These are phyloP conservation scores for Etheostoma spectabile DNA, from an alignment of 2,113 vertebrate genomes.

Conservation along the genomic window DNA sequence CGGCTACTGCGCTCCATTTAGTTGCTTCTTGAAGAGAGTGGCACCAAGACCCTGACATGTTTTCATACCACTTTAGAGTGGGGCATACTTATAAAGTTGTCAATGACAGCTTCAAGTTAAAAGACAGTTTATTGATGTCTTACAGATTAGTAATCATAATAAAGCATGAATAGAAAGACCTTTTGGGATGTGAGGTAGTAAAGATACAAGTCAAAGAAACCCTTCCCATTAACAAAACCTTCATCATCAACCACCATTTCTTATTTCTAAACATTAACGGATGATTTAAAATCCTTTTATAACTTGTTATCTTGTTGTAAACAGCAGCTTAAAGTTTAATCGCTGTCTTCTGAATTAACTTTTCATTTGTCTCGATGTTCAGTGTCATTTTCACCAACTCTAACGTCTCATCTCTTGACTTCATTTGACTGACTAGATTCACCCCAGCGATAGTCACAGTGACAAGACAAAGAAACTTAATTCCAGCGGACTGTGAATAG, in stretches of 20 bases:
- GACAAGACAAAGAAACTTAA: constrained; percentile 43
- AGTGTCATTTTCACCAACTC: neutral
- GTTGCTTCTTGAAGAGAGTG: constrained; percentile 11
- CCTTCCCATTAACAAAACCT: constrained; percentile 1
- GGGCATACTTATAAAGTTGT: neutral
- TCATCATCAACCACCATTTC: no score
- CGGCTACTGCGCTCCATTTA: constrained; percentile 15
- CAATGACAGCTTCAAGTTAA: neutral
- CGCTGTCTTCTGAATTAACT: neutral
- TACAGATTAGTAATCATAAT: neutral
- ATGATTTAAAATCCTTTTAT: neutral
- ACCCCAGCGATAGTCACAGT: constrained; percentile 10
- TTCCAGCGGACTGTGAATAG: constrained; percentile 38
- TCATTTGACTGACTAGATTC: constrained; percentile 28
- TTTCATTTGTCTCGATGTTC: constrained; percentile 1
- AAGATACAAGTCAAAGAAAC: neutral
- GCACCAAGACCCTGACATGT: neutral
- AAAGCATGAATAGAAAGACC: neutral
- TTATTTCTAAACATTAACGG: neutral
- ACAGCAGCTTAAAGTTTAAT: neutral
- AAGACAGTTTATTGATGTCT: neutral
- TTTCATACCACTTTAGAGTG: neutral
- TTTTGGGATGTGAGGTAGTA: neutral
- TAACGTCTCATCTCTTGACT: constrained; percentile 14
- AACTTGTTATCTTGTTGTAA: neutral